Evolutionary conservation across 2,797 vertebrate genomes (phyloP).

Genomic region (Myotis myotis): DNA sequence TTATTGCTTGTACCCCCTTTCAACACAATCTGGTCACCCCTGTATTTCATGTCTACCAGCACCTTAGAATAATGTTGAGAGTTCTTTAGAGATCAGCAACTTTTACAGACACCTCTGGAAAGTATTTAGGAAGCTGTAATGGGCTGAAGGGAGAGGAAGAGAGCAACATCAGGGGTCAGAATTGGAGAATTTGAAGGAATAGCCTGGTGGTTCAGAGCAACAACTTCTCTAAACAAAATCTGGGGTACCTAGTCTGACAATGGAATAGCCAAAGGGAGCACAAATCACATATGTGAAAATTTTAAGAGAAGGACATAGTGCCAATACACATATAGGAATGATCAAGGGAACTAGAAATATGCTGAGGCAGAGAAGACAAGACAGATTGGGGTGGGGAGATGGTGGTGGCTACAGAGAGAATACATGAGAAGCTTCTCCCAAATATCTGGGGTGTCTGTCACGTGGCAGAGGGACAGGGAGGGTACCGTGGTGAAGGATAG

Average conservation of each 20-base stretch:
- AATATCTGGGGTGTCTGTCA: background rate
- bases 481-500: background rate
- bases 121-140: background rate
- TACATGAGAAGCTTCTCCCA: background rate
- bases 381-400: background rate
- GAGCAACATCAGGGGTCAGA: background rate
- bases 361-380: background rate
- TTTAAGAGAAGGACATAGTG: background rate
- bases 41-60: background rate
- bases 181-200: background rate
- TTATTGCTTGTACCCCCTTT: background rate
- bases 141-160: background rate
- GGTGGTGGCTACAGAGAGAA: background rate
- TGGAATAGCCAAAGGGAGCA: background rate
- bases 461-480: background rate
- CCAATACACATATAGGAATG: background rate
- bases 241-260: background rate
- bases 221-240: background rate
- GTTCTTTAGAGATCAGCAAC: background rate
- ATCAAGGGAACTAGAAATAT: background rate
- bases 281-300: background rate
- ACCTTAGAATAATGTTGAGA: background rate
- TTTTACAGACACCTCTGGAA: background rate
- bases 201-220: background rate
- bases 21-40: background rate